Evolutionary conservation across 2,797 vertebrate genomes (phyloP).

Genomic region (Chelon labrosus): DNA sequence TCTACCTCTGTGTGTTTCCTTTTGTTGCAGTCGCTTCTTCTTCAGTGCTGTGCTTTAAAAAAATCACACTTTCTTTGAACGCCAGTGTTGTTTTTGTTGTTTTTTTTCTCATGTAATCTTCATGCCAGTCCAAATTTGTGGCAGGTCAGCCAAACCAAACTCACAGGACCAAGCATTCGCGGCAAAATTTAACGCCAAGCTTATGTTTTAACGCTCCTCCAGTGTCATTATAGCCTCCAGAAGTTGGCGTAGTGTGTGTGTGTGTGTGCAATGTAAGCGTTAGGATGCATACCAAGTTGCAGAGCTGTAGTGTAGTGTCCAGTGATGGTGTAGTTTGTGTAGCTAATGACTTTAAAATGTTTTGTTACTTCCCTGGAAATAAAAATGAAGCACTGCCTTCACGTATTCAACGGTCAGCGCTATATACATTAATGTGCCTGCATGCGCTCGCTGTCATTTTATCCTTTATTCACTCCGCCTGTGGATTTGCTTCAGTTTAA

Average conservation of each 20-base stretch:
- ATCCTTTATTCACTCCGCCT: slow-evolving; percentile 12
- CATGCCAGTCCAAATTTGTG: slow-evolving; percentile 39
- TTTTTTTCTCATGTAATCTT: slow-evolving; percentile 29
- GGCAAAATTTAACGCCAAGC: slow-evolving; percentile 41
- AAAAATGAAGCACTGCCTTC: slow-evolving; percentile 39
- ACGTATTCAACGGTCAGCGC: slow-evolving; percentile 23
- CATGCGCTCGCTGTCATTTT: slow-evolving; percentile 45
- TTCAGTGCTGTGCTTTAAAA: slow-evolving; percentile 41
- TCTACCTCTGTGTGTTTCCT: slow-evolving; percentile 72
- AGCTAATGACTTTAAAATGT: slow-evolving; percentile 42
- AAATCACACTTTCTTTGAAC: slow-evolving; percentile 37
- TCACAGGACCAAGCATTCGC: slow-evolving; percentile 56
- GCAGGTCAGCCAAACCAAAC: slow-evolving; percentile 28
- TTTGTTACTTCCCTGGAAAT: slow-evolving; percentile 47
- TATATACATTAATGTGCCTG: slow-evolving; percentile 23
- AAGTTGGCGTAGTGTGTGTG: slow-evolving; percentile 47
- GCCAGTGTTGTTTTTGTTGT: slow-evolving; percentile 13
- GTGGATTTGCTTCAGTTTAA: slow-evolving; percentile 29
- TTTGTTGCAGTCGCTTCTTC: slow-evolving; percentile 33
- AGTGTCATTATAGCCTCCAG: slow-evolving; percentile 31
- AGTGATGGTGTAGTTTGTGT: slow-evolving; percentile 69
- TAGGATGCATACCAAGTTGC: slow-evolving; percentile 27
- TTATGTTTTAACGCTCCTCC: slow-evolving; percentile 38
- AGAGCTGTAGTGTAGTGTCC: slow-evolving; percentile 62
- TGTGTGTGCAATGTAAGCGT: slow-evolving; percentile 37